phyloP scores from a whole-genome alignment of 2,888 invertebrate species.

The Chironomus tentans region DNA sequence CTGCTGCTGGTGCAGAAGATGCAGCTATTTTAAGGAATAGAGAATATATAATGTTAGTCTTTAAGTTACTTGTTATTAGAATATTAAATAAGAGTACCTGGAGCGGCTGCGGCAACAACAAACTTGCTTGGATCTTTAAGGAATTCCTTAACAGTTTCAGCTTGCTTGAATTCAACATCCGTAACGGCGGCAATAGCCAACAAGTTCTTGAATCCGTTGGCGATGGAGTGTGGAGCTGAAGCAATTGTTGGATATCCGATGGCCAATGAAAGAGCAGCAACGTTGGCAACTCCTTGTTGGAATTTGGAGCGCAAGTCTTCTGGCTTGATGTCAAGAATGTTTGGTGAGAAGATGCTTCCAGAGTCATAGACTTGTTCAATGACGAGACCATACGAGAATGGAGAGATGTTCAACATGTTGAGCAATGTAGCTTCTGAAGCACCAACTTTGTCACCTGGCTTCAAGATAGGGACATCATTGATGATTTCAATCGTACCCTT shows the following conservation, averaged over 20 bases:
- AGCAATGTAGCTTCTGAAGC: slow-evolving; percentile 97
- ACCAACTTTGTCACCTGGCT: slow-evolving; percentile 95
- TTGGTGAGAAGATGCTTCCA: slow-evolving; percentile 94
- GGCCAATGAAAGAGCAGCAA: slow-evolving; percentile 85
- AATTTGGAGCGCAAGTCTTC: slow-evolving; percentile 89
- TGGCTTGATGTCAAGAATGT: slow-evolving; percentile 94
- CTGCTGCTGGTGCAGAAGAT: slow-evolving; percentile 54
- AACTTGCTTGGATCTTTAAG: slow-evolving; percentile 97
- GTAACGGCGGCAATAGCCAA: slow-evolving; percentile 94
- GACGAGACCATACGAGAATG: slow-evolving; percentile 95
- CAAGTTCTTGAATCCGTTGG: slow-evolving; percentile 96
- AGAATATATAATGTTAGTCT: background rate
- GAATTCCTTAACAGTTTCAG: slow-evolving; percentile 82
- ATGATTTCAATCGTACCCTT: slow-evolving; percentile 99
- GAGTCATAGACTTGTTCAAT: slow-evolving; percentile 97
- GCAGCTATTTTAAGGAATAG: slow-evolving; percentile 41
- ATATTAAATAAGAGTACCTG: no score
- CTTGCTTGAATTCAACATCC: slow-evolving; percentile 92
- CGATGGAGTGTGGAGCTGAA: slow-evolving; percentile 94
- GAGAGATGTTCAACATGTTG: slow-evolving; percentile 99
- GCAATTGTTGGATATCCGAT: slow-evolving; percentile 96
- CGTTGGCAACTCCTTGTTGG: slow-evolving; percentile 85
- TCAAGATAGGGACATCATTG: slow-evolving; percentile 84
- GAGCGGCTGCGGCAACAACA: slow-evolving; percentile 55
- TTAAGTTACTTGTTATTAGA: no score